Conservation (phyloP, 2,888 invertebrate genomes). For the Theristus sp. region DNA sequence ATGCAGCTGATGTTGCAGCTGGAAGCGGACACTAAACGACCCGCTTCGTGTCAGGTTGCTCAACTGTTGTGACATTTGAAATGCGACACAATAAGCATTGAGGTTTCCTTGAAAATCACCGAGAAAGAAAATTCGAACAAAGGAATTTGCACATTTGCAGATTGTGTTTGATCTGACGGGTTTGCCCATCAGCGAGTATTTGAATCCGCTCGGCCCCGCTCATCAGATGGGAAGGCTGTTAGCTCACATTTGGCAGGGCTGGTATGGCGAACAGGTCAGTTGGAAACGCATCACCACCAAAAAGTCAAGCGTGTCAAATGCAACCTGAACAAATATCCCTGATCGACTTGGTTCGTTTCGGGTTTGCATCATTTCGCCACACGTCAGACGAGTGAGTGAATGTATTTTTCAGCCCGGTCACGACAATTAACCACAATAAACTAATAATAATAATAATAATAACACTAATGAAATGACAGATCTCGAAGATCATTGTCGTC, state of each 20-base stretch:
- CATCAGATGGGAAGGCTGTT: not conserved
- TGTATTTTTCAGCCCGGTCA: no score
- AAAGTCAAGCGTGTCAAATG: no score
- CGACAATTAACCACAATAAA: no score
- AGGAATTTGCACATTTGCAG: no score
- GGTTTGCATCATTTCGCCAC: not conserved
- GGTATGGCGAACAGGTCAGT: not conserved
- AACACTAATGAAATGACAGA: no score
- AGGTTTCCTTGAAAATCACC: no score
- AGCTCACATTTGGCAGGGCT: not conserved
- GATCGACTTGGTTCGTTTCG: not conserved
- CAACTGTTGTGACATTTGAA: no score
- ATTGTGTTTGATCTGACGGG: not conserved
- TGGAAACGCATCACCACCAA: no score
- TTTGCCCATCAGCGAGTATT: not conserved
- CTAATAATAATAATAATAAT: no score
- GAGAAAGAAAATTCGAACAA: no score
- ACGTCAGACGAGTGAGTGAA: no score
- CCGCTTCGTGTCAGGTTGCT: not conserved
- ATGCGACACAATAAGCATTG: no score
- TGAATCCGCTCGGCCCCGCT: not conserved
- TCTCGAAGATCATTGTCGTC: not conserved
- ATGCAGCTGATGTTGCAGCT: not conserved
- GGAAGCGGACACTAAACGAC: not conserved
- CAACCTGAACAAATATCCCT: not conserved